Base-by-base conservation (phyloP, 2,113 vertebrate species). In the Eira barbara region DNA sequence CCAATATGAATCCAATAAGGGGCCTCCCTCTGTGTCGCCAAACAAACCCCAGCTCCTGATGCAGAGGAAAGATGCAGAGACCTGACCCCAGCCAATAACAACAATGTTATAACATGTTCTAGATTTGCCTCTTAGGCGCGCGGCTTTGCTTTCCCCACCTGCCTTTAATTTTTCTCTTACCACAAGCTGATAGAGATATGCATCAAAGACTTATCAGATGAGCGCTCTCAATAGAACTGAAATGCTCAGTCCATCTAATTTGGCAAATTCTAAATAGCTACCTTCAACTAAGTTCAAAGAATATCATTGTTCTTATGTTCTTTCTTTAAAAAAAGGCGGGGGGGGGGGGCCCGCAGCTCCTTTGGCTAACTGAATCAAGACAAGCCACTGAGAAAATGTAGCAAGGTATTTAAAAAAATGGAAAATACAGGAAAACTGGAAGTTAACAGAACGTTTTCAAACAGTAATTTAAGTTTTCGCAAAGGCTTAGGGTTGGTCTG, bases 131-230 rank as follows among this genome's bases (percentile, higher is more conserved):
- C 78, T 67, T 65, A 95, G 95, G 97, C 83, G 0, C 55, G 23
- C 5, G 13, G 94, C 91, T 97, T 78, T 81, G 95, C 88, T 97
- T 97, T 95, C 89, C 93, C 94, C 97, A 98, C 97, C 97, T 98
- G 98, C 86, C 97, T 98, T 98, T 97, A 98, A 98, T 98, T 98
- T 97, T 79, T 96, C 42, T 71, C 82, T 97, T 90, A 97, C 97
- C 96, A 42, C 95, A 98, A 97, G 90, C 97, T 4, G 31, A 98
- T 61, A 94, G 91, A 98, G 98, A 97, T 98, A 98, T 7, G 91
- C 94, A 98, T 98, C 98, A 98, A 94, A 97, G 96, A 71, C 96
- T 98, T 98, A 98, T 97, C 97, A 98, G 97, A 98, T 97, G 94
- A 86, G 85, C 79, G 82, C 2, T 10, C 67, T 55, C 78, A 79